Evolutionary conservation across 1,140 invertebrate genomes (phyloP), one percentile per base, ranked within the genome.

Genomic region (Frieseomelitta varia): DNA sequence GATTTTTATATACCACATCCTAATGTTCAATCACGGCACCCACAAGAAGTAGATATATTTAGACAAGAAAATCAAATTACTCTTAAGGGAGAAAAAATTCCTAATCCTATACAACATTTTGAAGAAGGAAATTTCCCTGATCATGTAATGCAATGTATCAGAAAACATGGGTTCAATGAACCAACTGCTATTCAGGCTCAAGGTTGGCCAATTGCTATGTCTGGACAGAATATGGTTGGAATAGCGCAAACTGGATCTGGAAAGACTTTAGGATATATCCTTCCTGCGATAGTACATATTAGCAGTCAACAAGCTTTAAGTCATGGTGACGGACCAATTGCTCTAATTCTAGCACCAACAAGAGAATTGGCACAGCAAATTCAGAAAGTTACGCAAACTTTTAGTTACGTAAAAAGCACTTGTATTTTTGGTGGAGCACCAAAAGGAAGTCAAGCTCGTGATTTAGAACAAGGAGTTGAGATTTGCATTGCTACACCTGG

Each of bases 361-460:
- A 96, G 99, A 93, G 99, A 99, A 95, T 95, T 99, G 77, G 99
- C 99, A 8, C 98, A 99, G 93, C 99, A 99, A 95, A 99, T 99
- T 87, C 98, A 99, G 94, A 97, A 98, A 95, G 98, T 99, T 21
- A 98, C 98, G 65, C 96, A 96, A 85, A 98, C 98, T 88, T 99
- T 99, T 95, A 98, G 98, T 15, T 96, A 97, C 87, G 97, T 99
- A 76, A 96, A 97, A 63, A 98, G 98, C 91, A 98, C 98, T 0
- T 99, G 99, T 94, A 96, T 99, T 12, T 99, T 99, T 95, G 99
- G 99, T 69, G 99, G 99, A 24, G 98, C 99, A 3, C 98, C 98
- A 1, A 99, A 99, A 93, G 96, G 96, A 3, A 96, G 96, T 8
- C 97, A 98, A 95, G 97, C 97, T 0, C 95, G 97, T 88, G 98